Conservation (phyloP, 2,888 invertebrate species). For the Pollenia labialis region DNA sequence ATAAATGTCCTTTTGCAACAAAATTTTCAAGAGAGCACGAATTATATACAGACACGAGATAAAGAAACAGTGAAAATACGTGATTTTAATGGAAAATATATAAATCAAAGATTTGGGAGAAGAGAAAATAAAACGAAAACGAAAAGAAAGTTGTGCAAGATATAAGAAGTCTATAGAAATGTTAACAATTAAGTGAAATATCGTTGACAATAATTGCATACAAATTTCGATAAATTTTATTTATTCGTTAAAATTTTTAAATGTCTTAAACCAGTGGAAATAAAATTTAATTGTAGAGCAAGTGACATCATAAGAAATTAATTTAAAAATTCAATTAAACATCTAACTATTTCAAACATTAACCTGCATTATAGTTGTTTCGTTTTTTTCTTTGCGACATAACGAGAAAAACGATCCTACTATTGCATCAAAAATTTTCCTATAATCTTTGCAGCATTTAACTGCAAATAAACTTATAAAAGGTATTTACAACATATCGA, state of each 20-base stretch:
- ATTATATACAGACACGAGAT: constrained; percentile 6
- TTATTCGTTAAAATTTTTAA: too few species aligned
- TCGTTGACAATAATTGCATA: too few species aligned
- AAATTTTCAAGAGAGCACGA: constrained; percentile 46
- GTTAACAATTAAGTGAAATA: too few species aligned
- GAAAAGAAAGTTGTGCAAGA: neutral
- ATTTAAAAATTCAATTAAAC: too few species aligned
- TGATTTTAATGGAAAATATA: constrained; percentile 60
- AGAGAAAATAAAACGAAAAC: neutral
- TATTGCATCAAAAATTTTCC: neutral
- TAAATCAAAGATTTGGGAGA: constrained; percentile 44
- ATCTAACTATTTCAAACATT: too few species aligned
- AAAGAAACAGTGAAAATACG: constrained; percentile 57
- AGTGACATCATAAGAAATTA: too few species aligned
- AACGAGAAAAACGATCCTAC: too few species aligned
- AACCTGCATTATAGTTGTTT: too few species aligned
- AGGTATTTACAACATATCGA: neutral
- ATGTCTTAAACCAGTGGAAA: too few species aligned
- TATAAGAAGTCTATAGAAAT: neutral
- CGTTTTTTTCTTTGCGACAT: too few species aligned
- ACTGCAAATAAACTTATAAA: neutral
- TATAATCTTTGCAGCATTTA: neutral
- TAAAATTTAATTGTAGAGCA: too few species aligned
- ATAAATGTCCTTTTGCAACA: constrained; percentile 48
- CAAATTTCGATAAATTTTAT: too few species aligned